Evolutionary conservation across 2,888 invertebrate genomes (phyloP), one percentile per base, ranked within the genome.

Genomic region (Allacma fusca): DNA sequence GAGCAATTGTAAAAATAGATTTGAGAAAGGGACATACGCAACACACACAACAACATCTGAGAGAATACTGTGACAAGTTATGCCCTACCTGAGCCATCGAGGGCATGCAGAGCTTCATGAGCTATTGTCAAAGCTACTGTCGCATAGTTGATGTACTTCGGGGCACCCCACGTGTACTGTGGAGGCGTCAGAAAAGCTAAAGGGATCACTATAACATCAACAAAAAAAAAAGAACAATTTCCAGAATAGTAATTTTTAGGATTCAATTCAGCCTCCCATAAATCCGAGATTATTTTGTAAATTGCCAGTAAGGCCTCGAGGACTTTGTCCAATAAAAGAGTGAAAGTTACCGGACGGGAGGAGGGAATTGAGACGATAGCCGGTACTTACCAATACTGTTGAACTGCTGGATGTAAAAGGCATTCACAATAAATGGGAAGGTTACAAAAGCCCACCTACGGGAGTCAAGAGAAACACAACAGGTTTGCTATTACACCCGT

Each of bases 91-190:
- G 83, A 81, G 34, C 83, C 80, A 76, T 89, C 89, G 78, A 89
- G 87, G 16, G 87, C 88, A 81, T 89, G 89, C 23, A 89, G 86
- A 57, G 89, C 87, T 84, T 89, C 89, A 82, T 89, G 89, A 28
- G 88, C 88, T 71, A 89, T 86, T 57, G 89, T 87, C 34, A 88
- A 86, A 13, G 88, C 89, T 21, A 88, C 84, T 1, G 88, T 88
- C 0, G 88, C 88, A 81, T 88, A 88, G 40, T 87, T 86, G 28
- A 89, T 85, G 79, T 88, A 89, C 43, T 86, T 86, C 1, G 89
- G 89, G 28, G 88, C 87, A 21, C 87, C 87, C 29, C 86, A 85
- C 82, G 87, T 86, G 75, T 88, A 88, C 85, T 88, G 88, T 9
- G 89, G 88, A 85, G 88, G 88, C 12, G 87, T 87, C 84, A 89